phyloP scores from a whole-genome alignment of 1,140 invertebrate genomes.

The Panulirus ornatus region DNA sequence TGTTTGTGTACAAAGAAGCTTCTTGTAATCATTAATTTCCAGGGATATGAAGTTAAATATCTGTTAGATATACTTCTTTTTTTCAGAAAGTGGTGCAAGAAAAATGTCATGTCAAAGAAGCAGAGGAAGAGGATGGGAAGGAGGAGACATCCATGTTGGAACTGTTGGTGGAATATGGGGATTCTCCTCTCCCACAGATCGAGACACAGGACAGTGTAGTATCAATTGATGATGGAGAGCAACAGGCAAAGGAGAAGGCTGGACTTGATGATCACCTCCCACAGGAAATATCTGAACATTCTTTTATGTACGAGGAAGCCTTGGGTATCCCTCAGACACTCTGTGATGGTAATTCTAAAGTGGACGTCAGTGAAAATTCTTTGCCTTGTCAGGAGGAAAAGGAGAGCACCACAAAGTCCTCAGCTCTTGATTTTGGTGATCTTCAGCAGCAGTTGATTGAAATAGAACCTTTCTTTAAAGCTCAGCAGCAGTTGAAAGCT shows the following conservation, averaged over 20 bases:
- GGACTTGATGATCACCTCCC: background rate
- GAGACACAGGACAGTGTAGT: background rate
- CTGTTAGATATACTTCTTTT: no score
- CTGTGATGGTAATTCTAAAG: background rate
- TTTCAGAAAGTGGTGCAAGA: constrained; percentile 56
- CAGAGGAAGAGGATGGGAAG: background rate
- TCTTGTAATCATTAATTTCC: no score
- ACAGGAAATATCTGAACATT: background rate
- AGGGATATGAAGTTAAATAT: no score
- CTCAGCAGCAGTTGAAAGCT: constrained; percentile 54
- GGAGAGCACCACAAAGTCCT: background rate
- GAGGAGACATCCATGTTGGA: constrained; percentile 22
- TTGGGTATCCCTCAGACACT: background rate
- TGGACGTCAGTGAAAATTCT: background rate
- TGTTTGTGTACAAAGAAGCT: background rate
- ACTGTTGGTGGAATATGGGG: constrained; percentile 43
- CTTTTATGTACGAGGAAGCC: background rate
- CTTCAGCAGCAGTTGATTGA: constrained; percentile 27
- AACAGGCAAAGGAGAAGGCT: background rate
- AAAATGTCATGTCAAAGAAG: constrained; percentile 35
- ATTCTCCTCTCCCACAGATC: constrained; percentile 10
- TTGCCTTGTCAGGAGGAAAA: background rate
- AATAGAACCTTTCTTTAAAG: constrained; percentile 57
- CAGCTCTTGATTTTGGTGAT: constrained; percentile 47
- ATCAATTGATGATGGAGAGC: background rate